phyloP scores from a whole-genome alignment of 1,140 invertebrate species.

The Cotesia vestalis region DNA sequence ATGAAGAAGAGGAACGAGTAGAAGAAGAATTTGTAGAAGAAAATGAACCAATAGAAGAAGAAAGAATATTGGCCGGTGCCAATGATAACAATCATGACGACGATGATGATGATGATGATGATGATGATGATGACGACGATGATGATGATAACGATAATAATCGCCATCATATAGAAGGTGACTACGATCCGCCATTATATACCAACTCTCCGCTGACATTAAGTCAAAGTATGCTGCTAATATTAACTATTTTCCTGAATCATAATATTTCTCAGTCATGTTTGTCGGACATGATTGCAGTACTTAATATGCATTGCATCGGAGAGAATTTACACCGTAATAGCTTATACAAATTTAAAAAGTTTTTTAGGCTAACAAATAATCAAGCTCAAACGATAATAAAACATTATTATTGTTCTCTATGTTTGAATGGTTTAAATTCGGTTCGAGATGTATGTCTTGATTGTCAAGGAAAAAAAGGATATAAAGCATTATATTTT shows the following conservation, averaged over 20 bases:
- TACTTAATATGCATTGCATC: conserved; percentile 15
- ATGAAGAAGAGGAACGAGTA: too few relatives aligned
- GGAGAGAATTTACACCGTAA: background rate
- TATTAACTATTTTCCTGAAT: background rate
- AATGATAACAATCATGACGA: too few relatives aligned
- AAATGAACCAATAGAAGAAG: too few relatives aligned
- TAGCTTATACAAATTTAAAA: conserved; percentile 24
- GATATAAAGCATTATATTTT: conserved; percentile 17
- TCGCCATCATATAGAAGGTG: background rate
- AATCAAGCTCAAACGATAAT: background rate
- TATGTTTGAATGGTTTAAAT: background rate
- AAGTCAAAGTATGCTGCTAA: conserved; percentile 9
- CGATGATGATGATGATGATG: too few relatives aligned
- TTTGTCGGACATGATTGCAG: conserved; percentile 12
- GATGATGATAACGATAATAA: too few relatives aligned
- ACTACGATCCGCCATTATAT: conserved; percentile 25
- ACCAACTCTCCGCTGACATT: conserved; percentile 14
- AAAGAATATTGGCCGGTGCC: too few relatives aligned
- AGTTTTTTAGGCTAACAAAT: conserved; percentile 3
- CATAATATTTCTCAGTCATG: conserved; percentile 20
- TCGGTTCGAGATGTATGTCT: background rate
- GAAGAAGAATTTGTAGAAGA: too few relatives aligned
- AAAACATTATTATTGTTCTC: conserved; percentile 10
- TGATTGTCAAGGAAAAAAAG: background rate
- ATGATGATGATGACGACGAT: too few relatives aligned